A percentile compares a stretch with the other conserved stretches of the same genome.
phyloP scores from a whole-genome alignment of 1,140 invertebrate species.

The Intoshia linei region DNA sequence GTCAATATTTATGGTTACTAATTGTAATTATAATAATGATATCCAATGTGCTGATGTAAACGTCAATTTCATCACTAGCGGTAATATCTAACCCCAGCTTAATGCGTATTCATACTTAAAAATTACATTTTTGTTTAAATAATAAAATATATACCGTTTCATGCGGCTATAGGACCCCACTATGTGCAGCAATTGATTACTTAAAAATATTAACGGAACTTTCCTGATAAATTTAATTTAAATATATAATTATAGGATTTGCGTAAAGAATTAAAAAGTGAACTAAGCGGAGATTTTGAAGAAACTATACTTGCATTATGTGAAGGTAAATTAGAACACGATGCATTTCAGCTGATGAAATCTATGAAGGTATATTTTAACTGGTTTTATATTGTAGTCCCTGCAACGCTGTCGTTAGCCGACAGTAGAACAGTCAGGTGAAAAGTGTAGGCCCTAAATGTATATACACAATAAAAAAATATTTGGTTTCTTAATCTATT shows the following conservation, averaged over 20 bases:
- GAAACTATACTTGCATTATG: constrained; percentile 13
- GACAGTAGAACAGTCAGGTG: too few species aligned
- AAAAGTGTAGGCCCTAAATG: too few species aligned
- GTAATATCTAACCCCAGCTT: too few species aligned
- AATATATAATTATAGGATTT: constrained; percentile 10
- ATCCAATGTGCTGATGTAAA: too few species aligned
- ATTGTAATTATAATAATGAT: too few species aligned
- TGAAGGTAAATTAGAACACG: constrained; percentile 18
- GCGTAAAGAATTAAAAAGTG: constrained; percentile 18
- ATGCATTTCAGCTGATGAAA: constrained; percentile 16
- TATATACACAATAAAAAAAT: too few species aligned
- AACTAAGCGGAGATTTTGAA: constrained; percentile 19
- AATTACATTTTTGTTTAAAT: neutral
- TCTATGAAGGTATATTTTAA: constrained; percentile 16
- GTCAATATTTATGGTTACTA: too few species aligned
- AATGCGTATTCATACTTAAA: neutral
- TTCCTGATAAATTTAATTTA: neutral
- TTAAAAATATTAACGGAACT: neutral
- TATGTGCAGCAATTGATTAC: too few species aligned
- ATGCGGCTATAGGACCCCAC: too few species aligned
- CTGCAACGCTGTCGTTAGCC: too few species aligned
- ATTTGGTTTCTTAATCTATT: too few species aligned
- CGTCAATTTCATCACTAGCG: too few species aligned
- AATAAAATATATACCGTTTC: neutral
- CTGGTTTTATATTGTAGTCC: neutral